Evolutionary conservation across 2,113 vertebrate species (phyloP).

Genomic region (Ctenodactylus gundi): DNA sequence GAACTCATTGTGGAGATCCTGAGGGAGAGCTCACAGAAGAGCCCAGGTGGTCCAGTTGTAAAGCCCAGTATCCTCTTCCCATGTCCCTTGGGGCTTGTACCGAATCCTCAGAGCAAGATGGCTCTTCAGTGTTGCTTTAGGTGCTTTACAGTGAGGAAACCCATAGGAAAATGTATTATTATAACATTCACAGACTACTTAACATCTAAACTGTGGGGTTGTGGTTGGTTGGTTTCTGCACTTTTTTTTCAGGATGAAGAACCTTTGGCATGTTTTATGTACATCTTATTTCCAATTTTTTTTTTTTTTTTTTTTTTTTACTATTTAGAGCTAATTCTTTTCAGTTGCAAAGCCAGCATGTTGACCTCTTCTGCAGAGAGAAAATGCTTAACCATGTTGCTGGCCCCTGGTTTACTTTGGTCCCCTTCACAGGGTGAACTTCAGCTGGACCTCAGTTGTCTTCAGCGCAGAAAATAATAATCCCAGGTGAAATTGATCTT

Average conservation of each 20-base stretch:
- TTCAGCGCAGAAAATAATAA: neutral
- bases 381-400: neutral
- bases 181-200: neutral
- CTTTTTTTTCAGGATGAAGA: neutral
- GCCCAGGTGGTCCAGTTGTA: neutral
- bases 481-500: neutral
- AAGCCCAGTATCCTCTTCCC: neutral
- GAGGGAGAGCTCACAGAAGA: neutral
- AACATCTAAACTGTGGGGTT: neutral
- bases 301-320: too few relatives aligned
- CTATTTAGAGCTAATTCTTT: neutral
- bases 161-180: neutral
- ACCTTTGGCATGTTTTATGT: neutral
- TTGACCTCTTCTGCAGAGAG: neutral
- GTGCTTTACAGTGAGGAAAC: neutral
- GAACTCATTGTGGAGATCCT: fast-evolving
- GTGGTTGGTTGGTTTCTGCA: neutral
- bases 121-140: neutral
- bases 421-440: neutral
- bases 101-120: fast-evolving
- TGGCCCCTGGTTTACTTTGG: neutral
- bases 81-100: fast-evolving
- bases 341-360: neutral
- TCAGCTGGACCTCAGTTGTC: neutral
- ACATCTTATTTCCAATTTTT: neutral